Base-by-base conservation (phyloP, 2,888 invertebrate genomes). In the Mesochorus sp. region DNA sequence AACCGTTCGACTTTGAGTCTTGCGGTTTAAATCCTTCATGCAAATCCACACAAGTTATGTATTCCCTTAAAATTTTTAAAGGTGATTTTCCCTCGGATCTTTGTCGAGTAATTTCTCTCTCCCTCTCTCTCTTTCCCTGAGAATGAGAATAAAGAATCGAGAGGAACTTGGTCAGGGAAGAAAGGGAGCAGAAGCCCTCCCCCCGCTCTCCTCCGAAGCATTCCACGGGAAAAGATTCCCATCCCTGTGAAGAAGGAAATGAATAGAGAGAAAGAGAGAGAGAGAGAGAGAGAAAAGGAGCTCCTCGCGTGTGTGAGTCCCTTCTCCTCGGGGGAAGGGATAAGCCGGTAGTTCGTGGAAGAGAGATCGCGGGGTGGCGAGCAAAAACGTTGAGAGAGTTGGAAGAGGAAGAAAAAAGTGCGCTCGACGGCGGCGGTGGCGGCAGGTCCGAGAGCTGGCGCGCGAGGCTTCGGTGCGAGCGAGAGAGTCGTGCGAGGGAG, bases 331-430 rank as follows among this genome's bases (percentile, higher is more conserved):
- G 79, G 76, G 81, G 82, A 73, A 62, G 79, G 77, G 81, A 81
- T 84, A 86, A 84, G 81, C 85, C 85, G 80, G 85, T 83, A 87
- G 86, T 88, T 86, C 86, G 85, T 86, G 83, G 87, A 87, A 88
- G 81, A 76, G 51, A 75, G 62, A 21, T 57, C 59, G 61, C 67
- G 37, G 64, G 47, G 71, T 51, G 67, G 44, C 67, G 34, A 67
- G 59, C n/a, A 67, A 70, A 67, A 74, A 66, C 19, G 55, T n/a
- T n/a, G 42, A 44, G 12, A 37, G 39, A 68, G 14, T 37, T 14
- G 21, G 8, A 24, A 19, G 19, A 17, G 24, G 44, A 26, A 49
- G 31, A 53, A 64, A 70, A 53, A 67, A 51, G 49, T 51, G 62
- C 26, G 57, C 51, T n/a, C n/a, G n/a, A 28, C 44, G 51, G 24